Evolutionary conservation across 2,888 invertebrate genomes (phyloP).

Genomic region (Caenorhabditis sp.): DNA sequence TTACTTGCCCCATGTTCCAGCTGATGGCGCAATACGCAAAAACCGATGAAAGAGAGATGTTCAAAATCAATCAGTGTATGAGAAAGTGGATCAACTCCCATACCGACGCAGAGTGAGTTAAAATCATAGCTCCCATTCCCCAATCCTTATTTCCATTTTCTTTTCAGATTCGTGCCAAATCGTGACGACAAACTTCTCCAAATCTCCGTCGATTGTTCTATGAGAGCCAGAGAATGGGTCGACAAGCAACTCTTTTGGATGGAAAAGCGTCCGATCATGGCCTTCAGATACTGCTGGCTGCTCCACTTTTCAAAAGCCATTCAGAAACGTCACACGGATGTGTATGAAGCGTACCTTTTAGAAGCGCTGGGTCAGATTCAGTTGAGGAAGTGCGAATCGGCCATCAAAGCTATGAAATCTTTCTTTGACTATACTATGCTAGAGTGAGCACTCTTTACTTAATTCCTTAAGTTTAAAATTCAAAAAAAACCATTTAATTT

Average conservation of each 20-base stretch:
- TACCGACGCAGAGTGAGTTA: background rate
- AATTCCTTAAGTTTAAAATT: no score
- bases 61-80: slow-evolving; percentile 24
- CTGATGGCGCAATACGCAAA: slow-evolving; percentile 32
- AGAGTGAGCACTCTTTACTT: slow-evolving; percentile 9
- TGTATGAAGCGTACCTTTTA: slow-evolving; percentile 49
- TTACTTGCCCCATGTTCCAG: no score
- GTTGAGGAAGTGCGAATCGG: slow-evolving; percentile 17
- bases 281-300: background rate
- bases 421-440: slow-evolving; percentile 63
- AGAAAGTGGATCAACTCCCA: slow-evolving; percentile 10
- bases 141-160: background rate
- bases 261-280: background rate
- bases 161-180: background rate
- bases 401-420: slow-evolving; percentile 38
- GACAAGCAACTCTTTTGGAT: no score
- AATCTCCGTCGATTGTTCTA: slow-evolving; percentile 19
- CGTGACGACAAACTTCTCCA: background rate
- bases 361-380: slow-evolving; percentile 43
- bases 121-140: no score
- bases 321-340: slow-evolving; percentile 38
- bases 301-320: slow-evolving; percentile 20
- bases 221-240: slow-evolving; percentile 29
- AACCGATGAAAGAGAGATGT: background rate
- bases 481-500: background rate